Evolutionary conservation across 2,113 vertebrate species (phyloP), one percentile per base, ranked within the genome.

Genomic region (Toxotes chatareus): DNA sequence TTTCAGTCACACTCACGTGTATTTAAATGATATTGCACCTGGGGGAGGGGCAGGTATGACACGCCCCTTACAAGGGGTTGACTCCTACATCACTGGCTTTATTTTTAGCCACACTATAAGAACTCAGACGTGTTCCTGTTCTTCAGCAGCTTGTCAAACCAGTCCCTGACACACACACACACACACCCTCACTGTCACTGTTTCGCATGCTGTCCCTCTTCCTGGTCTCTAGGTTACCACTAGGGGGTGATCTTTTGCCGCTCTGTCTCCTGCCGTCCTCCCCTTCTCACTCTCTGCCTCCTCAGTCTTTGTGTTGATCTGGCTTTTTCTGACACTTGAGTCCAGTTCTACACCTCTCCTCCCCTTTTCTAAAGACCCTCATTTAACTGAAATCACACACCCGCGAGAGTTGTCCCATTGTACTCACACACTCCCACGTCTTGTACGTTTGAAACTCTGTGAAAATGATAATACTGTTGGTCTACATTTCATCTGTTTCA

Each of bases 101-200:
- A 92, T 93, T 93, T 92, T 90, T 91, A 88, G 91, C 67, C 4
- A 0, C 7, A 0, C 80, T 94, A 91, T 92, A 93, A 92, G 84
- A 90, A 11, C 75, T 49, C 77, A 82, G 75, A 79, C 88, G 76
- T 75, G 32, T 84, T 89, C 59, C 78, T 61, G 82, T 3, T 73
- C 42, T 42, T 72, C 56, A 44, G 6, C 66, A 51, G 55, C 11
- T 38, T 49, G 38, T 84, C 51, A 70, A 70, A 72, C 77, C 70
- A 11, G 72, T 70, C 57, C 4, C 11, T 27, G 27, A 27, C 27
- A 49, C 3, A 79, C 70, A 44, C n/a, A n/a, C 70, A 51, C 64
- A 31, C 64, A 44, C 19, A 11, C 27, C 1, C 21, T 0, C 19
- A 6, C 23, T 3, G 13, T 34, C 60, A 32, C 55, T 5, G 70